Evolutionary conservation across 2,113 vertebrate genomes (phyloP), one percentile per base, ranked within the genome.

Genomic region (Calidris pygmaea): DNA sequence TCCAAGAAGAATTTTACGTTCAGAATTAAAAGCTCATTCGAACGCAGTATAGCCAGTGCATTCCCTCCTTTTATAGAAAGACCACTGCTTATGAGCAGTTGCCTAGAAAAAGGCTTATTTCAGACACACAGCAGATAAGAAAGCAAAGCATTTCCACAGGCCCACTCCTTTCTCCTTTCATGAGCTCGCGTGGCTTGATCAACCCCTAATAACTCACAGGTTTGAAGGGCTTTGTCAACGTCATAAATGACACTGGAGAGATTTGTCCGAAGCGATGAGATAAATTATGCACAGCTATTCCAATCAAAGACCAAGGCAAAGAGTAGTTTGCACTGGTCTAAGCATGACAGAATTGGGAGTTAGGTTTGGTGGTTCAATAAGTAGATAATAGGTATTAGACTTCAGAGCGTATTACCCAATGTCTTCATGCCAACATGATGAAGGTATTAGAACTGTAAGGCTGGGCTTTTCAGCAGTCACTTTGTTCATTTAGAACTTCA

Each of bases 11-110:
- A 60, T 63, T 60, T 85, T 82, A 35, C 47, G 37, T 68, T 87
- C 67, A 55, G 59, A 87, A 73, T 52, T 66, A 84, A 89, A 94
- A 74, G 50, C 55, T 83, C 70, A 71, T 95, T 82, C 87, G n/a
- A 90, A 85, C n/a, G 45, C 21, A 14, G n/a, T 55, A 73, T 48
- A 35, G 10, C 35, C 7, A 14, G 29, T 35, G 5, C 21, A 48
- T 91, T 89, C 60, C 16, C 15, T 90, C n/a, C 60, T 93, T 80
- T 94, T 85, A 29, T 66, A 72, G 47, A 79, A 89, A 87, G 84
- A 66, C 15, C 37, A 45, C 65, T 55, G 24, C 29, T 93, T 27
- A 8, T 29, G 58, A 92, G 43, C 27, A 59, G 47, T 32, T 62
- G 26, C 34, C n/a, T 89, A 62, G 60, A 58, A 63, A 71, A 83